These are phyloP conservation scores for Octodonta nipae DNA, from an alignment of 2,888 invertebrate genomes.

Conservation along the genomic window DNA sequence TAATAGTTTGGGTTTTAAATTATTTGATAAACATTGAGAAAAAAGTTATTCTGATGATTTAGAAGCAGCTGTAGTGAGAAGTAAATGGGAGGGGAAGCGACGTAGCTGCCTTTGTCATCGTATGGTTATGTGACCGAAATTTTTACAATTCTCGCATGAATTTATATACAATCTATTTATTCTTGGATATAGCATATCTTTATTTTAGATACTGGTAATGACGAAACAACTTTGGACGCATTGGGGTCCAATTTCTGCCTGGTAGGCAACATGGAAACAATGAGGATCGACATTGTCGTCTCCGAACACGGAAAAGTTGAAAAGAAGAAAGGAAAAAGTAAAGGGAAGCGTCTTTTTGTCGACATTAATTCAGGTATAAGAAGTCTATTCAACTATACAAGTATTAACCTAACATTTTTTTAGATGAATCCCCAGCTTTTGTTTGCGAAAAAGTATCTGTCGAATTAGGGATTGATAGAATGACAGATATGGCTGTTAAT, in stretches of 20 bases:
- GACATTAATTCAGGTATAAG: constrained; percentile 27
- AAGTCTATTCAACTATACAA: no score
- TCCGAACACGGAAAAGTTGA: constrained; percentile 66
- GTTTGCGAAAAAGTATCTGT: constrained; percentile 82
- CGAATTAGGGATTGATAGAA: constrained; percentile 77
- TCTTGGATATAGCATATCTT: not conserved
- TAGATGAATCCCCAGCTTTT: constrained; percentile 75
- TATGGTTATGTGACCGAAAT: no score
- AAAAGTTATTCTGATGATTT: no score
- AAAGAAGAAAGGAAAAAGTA: constrained; percentile 41
- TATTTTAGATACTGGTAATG: constrained; percentile 38
- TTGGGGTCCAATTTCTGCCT: constrained; percentile 77
- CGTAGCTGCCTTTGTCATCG: no score
- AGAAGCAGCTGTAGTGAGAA: no score
- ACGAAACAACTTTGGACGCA: constrained; percentile 64
- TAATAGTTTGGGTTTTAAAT: no score
- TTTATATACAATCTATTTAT: no score
- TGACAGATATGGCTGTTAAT: constrained; percentile 78
- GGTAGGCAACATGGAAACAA: constrained; percentile 71
- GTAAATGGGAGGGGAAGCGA: no score
- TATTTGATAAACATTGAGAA: no score
- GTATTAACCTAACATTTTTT: no score
- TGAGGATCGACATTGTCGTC: constrained; percentile 88
- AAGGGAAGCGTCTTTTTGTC: constrained; percentile 29
- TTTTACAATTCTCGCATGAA: no score